Percentiles rank a stretch among this genome's conserved stretches.
Conservation (phyloP, 1,140 invertebrate genomes). For the Leptinotarsa defecta region DNA sequence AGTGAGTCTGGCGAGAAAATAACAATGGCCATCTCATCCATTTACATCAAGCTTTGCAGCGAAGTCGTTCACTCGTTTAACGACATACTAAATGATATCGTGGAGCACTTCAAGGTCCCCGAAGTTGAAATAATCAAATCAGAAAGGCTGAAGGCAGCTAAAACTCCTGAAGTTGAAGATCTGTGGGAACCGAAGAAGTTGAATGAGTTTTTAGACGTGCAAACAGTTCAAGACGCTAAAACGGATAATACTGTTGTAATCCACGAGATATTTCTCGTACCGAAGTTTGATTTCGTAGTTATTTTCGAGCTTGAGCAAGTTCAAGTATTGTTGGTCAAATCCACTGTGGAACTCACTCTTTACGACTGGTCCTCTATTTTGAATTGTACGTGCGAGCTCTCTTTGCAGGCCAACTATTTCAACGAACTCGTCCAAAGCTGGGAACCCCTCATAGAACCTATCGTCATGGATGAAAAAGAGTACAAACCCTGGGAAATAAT, state of each 20-base stretch:
- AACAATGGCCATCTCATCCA: constrained; percentile 64
- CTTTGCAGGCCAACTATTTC: constrained; percentile 74
- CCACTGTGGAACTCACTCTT: constrained; percentile 62
- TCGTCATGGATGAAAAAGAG: constrained; percentile 67
- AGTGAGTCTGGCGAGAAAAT: constrained; percentile 69
- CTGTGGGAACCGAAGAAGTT: constrained; percentile 77
- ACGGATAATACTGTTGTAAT: constrained; percentile 23
- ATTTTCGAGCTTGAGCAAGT: constrained; percentile 52
- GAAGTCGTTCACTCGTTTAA: constrained; percentile 69
- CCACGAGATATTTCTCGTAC: constrained; percentile 48
- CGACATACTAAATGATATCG: constrained; percentile 64
- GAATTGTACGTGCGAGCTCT: constrained; percentile 62
- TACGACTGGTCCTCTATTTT: constrained; percentile 70
- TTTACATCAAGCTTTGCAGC: constrained; percentile 76
- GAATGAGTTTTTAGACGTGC: constrained; percentile 31
- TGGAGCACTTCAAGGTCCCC: constrained; percentile 60
- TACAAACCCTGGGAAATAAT: constrained; percentile 75
- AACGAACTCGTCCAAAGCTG: constrained; percentile 74
- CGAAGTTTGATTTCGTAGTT: constrained; percentile 51
- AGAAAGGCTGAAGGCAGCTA: constrained; percentile 36
- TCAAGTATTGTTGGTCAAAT: constrained; percentile 56
- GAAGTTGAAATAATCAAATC: constrained; percentile 56
- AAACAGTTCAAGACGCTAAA: constrained; percentile 21
- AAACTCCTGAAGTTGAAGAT: constrained; percentile 61
- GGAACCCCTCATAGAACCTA: constrained; percentile 81